Evolutionary conservation across 37 sponge, comb jelly and placozoan genomes (phyloP), one percentile per base, ranked within the genome.

Genomic region (Axinella damicornis): DNA sequence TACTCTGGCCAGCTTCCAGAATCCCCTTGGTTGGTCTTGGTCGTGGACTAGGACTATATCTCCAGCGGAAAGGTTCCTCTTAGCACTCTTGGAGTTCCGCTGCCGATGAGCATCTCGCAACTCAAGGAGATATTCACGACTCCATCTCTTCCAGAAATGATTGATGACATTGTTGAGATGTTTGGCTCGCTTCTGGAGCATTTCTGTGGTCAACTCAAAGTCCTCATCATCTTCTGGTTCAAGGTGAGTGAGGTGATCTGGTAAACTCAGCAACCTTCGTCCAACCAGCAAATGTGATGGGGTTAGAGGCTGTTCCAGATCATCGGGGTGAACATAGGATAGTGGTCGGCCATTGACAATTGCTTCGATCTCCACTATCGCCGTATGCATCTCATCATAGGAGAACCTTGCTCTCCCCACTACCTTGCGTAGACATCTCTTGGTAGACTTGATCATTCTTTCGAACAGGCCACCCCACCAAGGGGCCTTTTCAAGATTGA

Each of bases 401-500:
- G 82, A 66, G 32, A 87, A 57, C 69, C 32, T 75, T 20, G 82
- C 88, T 74, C 53, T 35, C 14, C 88, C 88, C n/a, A 79, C 54
- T 33, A 79, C 46, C 65, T 87, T 87, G 24, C 87, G 38, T 0
- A 87, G 53, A 53, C 88, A 81, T 55, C 82, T 38, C 69, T 87
- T 87, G 58, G 52, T 37, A 2, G 75, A 75, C 40, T 30, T 65
- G 37, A 87, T 39, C 76, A 87, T 39, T 33, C 82, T 35, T 53
- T 81, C 82, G 55, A 87, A 87, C 1, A 87, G 32, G 64, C 88
- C 88, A 24, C 88, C 82, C 87, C 87, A 87, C 87, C 87, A 87
- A 1, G 80, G 80, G 19, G 80, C 80, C 66, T 62, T 87, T 36
- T 79, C 80, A 0, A 87, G 73, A 36, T 87, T 81, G 60, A 87